Evolutionary conservation across 2,113 vertebrate genomes (phyloP).

Genomic region (Gallinago media): DNA sequence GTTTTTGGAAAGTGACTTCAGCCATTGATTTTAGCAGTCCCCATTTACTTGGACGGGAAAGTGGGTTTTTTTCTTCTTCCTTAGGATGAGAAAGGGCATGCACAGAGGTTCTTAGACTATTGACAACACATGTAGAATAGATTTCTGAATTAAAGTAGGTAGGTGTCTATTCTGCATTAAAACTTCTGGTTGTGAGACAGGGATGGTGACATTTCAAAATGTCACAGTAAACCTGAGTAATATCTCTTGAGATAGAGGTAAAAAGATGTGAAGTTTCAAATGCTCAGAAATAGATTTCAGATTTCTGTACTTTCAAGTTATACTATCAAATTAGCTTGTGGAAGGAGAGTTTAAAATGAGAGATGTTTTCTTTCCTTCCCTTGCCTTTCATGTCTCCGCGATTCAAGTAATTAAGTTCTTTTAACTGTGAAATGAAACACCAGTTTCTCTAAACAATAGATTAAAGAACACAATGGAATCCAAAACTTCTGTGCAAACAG

Average conservation of each 20-base stretch:
- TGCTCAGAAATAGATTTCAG: slow-evolving; percentile 39
- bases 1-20: not conserved
- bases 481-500: not conserved
- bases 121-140: not conserved
- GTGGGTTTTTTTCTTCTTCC: not conserved
- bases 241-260: not conserved
- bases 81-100: not conserved
- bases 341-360: slow-evolving; percentile 13
- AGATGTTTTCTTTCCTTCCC: not conserved
- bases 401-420: slow-evolving; percentile 1
- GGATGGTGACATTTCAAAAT: slow-evolving; percentile 54
- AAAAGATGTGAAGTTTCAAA: slow-evolving; percentile 1
- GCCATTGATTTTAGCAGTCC: not conserved
- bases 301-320: slow-evolving; percentile 13
- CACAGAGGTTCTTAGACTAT: not conserved
- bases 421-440: not conserved
- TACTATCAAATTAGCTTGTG: not conserved
- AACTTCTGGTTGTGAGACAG: not conserved
- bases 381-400: not conserved
- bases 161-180: not conserved
- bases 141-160: slow-evolving; percentile 13
- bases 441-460: not conserved
- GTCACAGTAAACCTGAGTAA: slow-evolving; percentile 41
- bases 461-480: not conserved
- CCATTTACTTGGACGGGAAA: not conserved